Evolutionary conservation across 2,888 invertebrate genomes (phyloP).

Genomic region (Crioceris asparagi): DNA sequence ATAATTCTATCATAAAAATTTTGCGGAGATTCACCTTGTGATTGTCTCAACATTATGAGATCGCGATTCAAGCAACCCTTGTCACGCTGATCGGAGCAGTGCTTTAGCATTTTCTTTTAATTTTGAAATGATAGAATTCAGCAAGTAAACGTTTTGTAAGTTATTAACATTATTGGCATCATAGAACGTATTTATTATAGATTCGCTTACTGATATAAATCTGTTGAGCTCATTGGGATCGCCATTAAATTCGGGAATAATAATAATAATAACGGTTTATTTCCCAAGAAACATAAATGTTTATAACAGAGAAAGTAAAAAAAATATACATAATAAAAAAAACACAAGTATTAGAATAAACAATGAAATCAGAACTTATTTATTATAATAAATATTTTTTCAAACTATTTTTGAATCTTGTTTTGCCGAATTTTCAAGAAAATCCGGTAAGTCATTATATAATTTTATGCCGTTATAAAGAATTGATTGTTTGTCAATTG

Average conservation of each 20-base stretch:
- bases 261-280: too few species aligned
- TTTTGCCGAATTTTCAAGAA: too few species aligned
- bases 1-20: constrained; percentile 13
- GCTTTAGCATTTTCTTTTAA: constrained; percentile 9
- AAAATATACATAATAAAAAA: too few species aligned
- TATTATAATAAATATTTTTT: too few species aligned
- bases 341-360: too few species aligned
- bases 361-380: too few species aligned
- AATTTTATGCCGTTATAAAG: too few species aligned
- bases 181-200: constrained; percentile 5
- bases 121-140: constrained; percentile 8
- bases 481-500: too few species aligned
- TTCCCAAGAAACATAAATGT: too few species aligned
- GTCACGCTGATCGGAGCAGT: constrained; percentile 14
- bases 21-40: constrained; percentile 12
- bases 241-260: constrained; percentile 9
- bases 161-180: constrained; percentile 6
- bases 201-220: constrained; percentile 5
- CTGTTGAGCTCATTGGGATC: constrained; percentile 6
- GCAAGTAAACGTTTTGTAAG: constrained; percentile 11
- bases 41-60: constrained; percentile 14
- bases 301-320: too few species aligned
- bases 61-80: constrained; percentile 15
- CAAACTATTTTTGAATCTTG: too few species aligned
- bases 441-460: too few species aligned